Evolutionary conservation across 2,888 invertebrate species (phyloP).

Genomic region (Acronicta aceris): DNA sequence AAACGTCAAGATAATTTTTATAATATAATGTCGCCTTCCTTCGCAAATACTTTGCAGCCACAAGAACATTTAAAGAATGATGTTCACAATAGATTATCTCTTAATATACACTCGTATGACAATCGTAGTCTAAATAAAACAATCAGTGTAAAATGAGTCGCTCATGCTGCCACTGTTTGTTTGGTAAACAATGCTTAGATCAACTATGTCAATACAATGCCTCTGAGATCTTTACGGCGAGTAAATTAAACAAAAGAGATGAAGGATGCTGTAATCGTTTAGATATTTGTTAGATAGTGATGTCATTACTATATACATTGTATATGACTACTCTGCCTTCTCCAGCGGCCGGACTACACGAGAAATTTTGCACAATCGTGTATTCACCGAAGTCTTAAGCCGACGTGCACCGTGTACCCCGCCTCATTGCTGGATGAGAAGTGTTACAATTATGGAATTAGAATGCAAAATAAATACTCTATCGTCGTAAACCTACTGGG

Average conservation of each 20-base stretch:
- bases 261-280: slow-evolving; percentile 23
- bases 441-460: too few species aligned
- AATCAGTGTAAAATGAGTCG: slow-evolving; percentile 47
- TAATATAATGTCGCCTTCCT: slow-evolving; percentile 1
- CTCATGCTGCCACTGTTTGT: slow-evolving; percentile 28
- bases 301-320: slow-evolving; percentile 3
- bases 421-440: too few species aligned
- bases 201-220: slow-evolving; percentile 41
- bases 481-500: too few species aligned
- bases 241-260: slow-evolving; percentile 27
- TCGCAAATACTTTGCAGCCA: not conserved
- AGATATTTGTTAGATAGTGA: slow-evolving; percentile 12
- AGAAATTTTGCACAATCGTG: too few species aligned
- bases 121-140: slow-evolving; percentile 46
- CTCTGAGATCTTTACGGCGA: slow-evolving; percentile 23
- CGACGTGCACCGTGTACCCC: too few species aligned
- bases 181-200: slow-evolving; percentile 39
- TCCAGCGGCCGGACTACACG: too few species aligned
- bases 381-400: too few species aligned
- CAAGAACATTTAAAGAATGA: slow-evolving; percentile 21
- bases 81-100: slow-evolving; percentile 21
- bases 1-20: too few species aligned
- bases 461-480: too few species aligned
- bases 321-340: too few species aligned
- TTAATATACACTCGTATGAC: slow-evolving; percentile 23